These are phyloP conservation scores for Pinna nobilis DNA, from an alignment of 1,140 invertebrate species.

Conservation along the genomic window DNA sequence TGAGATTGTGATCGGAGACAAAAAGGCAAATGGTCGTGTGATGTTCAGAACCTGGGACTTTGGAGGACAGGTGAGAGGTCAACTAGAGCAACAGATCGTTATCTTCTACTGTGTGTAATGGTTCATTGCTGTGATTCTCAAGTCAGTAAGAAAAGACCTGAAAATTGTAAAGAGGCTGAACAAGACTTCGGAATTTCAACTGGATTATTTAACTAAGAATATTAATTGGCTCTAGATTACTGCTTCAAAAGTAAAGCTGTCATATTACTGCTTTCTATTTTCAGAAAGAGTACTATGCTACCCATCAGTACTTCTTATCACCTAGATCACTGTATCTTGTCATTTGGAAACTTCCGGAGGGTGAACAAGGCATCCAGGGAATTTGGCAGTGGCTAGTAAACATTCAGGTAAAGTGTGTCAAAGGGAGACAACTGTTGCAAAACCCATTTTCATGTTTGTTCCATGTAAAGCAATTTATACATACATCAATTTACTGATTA, in stretches of 20 bases:
- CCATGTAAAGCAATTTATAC: no score
- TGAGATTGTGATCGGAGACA: constrained; percentile 83
- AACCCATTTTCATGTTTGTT: no score
- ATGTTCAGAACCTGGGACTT: constrained; percentile 99
- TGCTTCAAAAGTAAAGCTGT: background rate
- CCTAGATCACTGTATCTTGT: constrained; percentile 96
- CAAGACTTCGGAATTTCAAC: no score
- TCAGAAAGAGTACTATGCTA: constrained; percentile 88
- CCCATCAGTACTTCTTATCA: constrained; percentile 98
- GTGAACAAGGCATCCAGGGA: constrained; percentile 90
- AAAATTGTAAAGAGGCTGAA: no score
- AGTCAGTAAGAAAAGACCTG: no score
- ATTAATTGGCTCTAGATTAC: no score
- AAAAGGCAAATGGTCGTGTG: constrained; percentile 82
- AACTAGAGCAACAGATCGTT: background rate
- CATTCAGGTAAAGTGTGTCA: constrained; percentile 83
- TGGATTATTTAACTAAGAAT: no score
- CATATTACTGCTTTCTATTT: constrained; percentile 14
- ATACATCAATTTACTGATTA: no score
- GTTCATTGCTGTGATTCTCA: no score
- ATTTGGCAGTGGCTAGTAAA: constrained; percentile 97
- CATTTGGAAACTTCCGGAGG: constrained; percentile 93
- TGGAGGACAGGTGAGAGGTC: constrained; percentile 86
- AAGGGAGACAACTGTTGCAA: no score
- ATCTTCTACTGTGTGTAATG: no score